Percentiles rank a stretch among this genome's conserved stretches.
These are phyloP conservation scores for Calephelis perditalis DNA, from an alignment of 2,888 invertebrate genomes.

Conservation along the genomic window DNA sequence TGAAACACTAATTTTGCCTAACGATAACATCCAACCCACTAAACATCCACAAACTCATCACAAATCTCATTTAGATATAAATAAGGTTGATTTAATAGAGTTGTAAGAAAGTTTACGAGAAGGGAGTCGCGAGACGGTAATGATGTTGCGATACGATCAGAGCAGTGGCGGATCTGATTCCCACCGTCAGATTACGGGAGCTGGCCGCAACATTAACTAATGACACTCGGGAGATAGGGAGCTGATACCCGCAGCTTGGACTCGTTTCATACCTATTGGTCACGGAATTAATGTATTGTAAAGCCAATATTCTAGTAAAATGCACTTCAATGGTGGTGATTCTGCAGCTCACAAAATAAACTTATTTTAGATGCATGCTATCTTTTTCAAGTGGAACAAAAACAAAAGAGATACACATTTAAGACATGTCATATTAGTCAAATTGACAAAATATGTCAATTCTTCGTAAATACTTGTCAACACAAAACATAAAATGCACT, in stretches of 20 bases:
- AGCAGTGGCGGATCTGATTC: slow-evolving; percentile 9
- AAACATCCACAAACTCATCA: slow-evolving; percentile 4
- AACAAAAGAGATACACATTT: too few relatives aligned
- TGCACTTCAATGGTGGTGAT: too few relatives aligned
- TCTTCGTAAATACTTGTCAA: too few relatives aligned
- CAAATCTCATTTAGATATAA: slow-evolving; percentile 9
- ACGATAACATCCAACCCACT: slow-evolving; percentile 27
- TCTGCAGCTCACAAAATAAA: too few relatives aligned
- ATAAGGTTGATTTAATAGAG: slow-evolving; percentile 10
- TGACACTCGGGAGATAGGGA: slow-evolving; percentile 30
- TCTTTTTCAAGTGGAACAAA: too few relatives aligned
- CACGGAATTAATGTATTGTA: background rate
- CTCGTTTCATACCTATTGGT: slow-evolving; percentile 8
- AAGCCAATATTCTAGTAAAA: too few relatives aligned
- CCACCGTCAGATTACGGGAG: slow-evolving; percentile 27
- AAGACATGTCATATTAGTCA: too few relatives aligned
- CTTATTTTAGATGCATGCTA: too few relatives aligned
- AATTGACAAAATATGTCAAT: too few relatives aligned
- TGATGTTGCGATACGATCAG: slow-evolving; percentile 15
- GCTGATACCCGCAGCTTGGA: slow-evolving; percentile 7
- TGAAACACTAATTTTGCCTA: too few relatives aligned
- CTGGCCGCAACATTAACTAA: slow-evolving; percentile 38
- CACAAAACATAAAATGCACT: too few relatives aligned
- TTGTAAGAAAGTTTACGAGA: slow-evolving; percentile 7
- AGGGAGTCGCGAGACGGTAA: slow-evolving; percentile 15